These are phyloP conservation scores for Myotis findleyi DNA, from an alignment of 2,797 vertebrate genomes.

Conservation along the genomic window DNA sequence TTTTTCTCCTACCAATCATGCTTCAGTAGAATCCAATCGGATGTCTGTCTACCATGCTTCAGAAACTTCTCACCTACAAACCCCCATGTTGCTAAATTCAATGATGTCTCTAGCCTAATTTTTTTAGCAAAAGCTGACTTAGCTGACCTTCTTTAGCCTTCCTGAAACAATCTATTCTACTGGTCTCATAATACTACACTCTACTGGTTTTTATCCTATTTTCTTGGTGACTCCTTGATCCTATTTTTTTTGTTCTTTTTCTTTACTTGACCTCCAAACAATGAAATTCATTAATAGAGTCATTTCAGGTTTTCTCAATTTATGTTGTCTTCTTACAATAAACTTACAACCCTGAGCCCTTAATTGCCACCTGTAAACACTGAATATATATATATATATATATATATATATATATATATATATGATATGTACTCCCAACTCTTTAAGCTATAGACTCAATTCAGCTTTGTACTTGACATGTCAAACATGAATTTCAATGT, in stretches of 20 bases:
- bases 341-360: neutral
- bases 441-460: neutral
- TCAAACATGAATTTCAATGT: neutral
- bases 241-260: neutral
- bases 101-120: neutral
- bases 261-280: slow-evolving; percentile 5
- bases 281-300: neutral
- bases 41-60: neutral
- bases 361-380: neutral
- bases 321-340: neutral
- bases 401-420: neutral
- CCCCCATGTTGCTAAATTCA: neutral
- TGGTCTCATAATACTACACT: neutral
- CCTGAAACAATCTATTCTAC: neutral
- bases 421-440: neutral
- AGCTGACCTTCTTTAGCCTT: neutral
- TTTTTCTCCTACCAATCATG: neutral
- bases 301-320: neutral
- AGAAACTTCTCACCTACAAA: neutral
- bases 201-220: neutral
- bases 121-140: neutral
- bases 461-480: neutral
- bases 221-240: neutral
- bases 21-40: neutral
- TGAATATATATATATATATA: neutral